Evolutionary conservation across 2,888 invertebrate species (phyloP).

Genomic region (Tanytarsus gracilentus): DNA sequence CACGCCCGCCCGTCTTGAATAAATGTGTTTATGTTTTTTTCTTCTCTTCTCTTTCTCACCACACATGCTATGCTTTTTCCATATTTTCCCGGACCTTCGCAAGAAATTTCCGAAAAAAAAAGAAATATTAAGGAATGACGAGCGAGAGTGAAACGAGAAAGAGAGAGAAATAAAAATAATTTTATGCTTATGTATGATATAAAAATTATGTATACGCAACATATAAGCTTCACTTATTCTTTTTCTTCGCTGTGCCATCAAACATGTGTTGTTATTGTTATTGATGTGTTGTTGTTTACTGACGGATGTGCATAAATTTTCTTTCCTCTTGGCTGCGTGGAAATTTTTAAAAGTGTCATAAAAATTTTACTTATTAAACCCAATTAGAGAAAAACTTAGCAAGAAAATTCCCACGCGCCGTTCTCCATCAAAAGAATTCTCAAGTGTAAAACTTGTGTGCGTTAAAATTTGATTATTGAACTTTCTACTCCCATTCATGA

Average conservation of each 20-base stretch:
- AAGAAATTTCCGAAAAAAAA: conserved; percentile 30
- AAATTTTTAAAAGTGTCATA: too few species aligned
- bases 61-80: conserved; percentile 17
- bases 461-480: too few species aligned
- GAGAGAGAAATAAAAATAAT: conserved; percentile 27
- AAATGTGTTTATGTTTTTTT: conserved; percentile 9
- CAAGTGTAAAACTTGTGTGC: too few species aligned
- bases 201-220: conserved; percentile 27
- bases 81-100: conserved; percentile 33
- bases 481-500: background rate
- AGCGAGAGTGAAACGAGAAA: conserved; percentile 21
- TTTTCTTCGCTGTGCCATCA: background rate
- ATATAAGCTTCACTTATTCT: background rate
- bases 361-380: too few species aligned
- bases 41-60: background rate
- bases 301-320: background rate
- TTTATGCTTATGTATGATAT: conserved; percentile 29
- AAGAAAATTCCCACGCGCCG: too few species aligned
- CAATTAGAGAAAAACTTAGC: too few species aligned
- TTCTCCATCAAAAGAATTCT: too few species aligned
- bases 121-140: conserved; percentile 10
- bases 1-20: background rate
- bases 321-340: background rate
- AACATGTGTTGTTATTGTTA: background rate
- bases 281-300: too few species aligned